A percentile compares a stretch with the other conserved stretches of the same genome.
These are phyloP conservation scores for Pedionomus torquatus DNA, from an alignment of 2,113 vertebrate species.

Conservation along the genomic window DNA sequence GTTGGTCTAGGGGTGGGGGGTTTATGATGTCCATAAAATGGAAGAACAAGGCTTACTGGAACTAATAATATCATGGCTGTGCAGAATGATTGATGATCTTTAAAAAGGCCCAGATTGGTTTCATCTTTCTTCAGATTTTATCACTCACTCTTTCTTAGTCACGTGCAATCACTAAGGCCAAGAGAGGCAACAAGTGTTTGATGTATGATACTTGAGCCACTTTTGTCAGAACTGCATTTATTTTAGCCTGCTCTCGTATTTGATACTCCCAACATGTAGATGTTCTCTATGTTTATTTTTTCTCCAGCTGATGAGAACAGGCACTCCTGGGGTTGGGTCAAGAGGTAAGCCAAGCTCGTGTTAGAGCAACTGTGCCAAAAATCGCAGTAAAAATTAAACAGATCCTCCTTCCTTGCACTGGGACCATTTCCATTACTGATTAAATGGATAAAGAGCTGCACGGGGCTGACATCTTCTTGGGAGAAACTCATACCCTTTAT, in stretches of 20 bases:
- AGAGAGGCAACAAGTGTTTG: constrained; percentile 93
- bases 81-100: constrained; percentile 90
- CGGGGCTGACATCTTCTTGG: constrained; percentile 60
- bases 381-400: constrained; percentile 71
- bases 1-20: constrained; percentile 75
- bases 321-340: constrained; percentile 74
- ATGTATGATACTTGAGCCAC: constrained; percentile 88
- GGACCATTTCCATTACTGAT: constrained; percentile 63
- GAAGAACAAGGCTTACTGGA: constrained; percentile 90
- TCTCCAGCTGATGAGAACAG: constrained; percentile 77
- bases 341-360: constrained; percentile 73
- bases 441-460: constrained; percentile 70
- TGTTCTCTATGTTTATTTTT: constrained; percentile 68
- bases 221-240: constrained; percentile 90
- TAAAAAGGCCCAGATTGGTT: constrained; percentile 89
- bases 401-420: constrained; percentile 24
- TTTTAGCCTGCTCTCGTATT: constrained; percentile 77
- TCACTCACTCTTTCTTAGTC: constrained; percentile 93
- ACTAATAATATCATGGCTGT: constrained; percentile 89
- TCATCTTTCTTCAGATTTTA: constrained; percentile 97
- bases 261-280: constrained; percentile 69
- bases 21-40: constrained; percentile 90
- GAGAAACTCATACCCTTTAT: constrained; percentile 75
- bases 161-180: constrained; percentile 89
- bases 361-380: constrained; percentile 66